Evolutionary conservation across 2,797 vertebrate species (phyloP), one percentile per base, ranked within the genome.

Genomic region (Muscicapa striata): DNA sequence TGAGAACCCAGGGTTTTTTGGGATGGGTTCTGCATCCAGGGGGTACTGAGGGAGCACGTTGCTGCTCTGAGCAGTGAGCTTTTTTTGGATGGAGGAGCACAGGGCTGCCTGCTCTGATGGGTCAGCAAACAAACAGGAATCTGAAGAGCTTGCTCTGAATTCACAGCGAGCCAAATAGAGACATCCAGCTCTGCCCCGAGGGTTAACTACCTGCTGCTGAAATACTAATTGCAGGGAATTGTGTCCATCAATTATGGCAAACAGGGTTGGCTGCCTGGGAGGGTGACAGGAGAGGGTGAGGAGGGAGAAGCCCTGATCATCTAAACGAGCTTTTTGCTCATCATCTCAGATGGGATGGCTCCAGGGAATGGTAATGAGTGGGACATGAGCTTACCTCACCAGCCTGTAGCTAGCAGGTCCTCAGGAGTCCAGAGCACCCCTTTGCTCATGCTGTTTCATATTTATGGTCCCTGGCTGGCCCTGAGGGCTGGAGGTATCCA

Each of bases 191-290:
- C 80, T 95, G 94, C 90, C 94, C 90, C 16, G 59, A 43, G 94
- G 95, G 94, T 96, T 95, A 96, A 94, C 89, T 89, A 57, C 94
- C 93, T 95, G 92, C 96, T 89, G 93, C 91, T 68, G 85, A 81
- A 95, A 91, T 84, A 52, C 92, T 96, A 92, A 97, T 96, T 96
- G 95, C 90, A 86, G 45, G 54, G 82, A 93, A 76, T 70, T 70
- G 62, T 85, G 94, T 64, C 95, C 89, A 89, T 93, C 96, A 93
- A 32, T 94, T 95, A 90, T 3, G 84, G 68, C 87, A 82, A 73
- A 89, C 85, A 70, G 51, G 66, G 40, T 68, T 94, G 63, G 17
- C 59, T 45, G 59, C 67, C 92, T 57, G 49, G 1, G 14, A 61
- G 38, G n/a, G 15, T 84, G 66, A 73, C 34, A 61, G 68, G 13